phyloP scores from a whole-genome alignment of 2,113 vertebrate genomes.

The Empidonax alnorum region DNA sequence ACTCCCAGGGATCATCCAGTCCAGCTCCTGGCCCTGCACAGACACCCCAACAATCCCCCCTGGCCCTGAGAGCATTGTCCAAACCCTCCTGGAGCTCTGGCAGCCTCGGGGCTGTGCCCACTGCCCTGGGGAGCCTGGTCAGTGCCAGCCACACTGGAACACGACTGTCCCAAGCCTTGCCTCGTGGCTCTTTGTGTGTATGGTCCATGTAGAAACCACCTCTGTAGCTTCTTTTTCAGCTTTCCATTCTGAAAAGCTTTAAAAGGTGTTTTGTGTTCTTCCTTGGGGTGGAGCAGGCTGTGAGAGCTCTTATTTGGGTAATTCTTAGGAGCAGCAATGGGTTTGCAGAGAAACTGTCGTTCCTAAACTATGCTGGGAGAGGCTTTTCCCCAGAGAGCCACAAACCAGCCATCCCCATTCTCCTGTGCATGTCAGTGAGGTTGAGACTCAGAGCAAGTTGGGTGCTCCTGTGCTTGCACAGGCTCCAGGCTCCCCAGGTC shows the following conservation, averaged over 20 bases:
- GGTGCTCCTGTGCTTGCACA: neutral
- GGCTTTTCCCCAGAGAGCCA: neutral
- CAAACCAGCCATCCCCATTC: neutral
- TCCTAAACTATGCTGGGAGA: neutral
- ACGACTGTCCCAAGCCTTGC: neutral
- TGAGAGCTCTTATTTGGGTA: neutral
- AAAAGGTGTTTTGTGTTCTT: neutral
- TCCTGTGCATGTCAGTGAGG: neutral
- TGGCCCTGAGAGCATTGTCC: neutral
- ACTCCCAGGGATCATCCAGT: neutral
- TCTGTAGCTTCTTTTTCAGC: neutral
- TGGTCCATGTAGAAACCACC: neutral
- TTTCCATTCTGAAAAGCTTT: neutral
- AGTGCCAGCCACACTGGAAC: neutral
- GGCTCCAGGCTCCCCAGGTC: neutral
- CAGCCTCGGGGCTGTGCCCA: neutral
- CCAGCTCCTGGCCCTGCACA: neutral
- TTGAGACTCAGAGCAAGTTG: neutral
- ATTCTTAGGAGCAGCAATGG: neutral
- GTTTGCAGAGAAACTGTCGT: neutral
- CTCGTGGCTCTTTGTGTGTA: neutral
- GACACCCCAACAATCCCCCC: neutral
- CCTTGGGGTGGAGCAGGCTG: neutral
- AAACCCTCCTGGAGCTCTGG: neutral
- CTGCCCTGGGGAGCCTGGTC: neutral